Conservation (phyloP, 2,113 vertebrate species). For the Lepisosteus oculatus region DNA sequence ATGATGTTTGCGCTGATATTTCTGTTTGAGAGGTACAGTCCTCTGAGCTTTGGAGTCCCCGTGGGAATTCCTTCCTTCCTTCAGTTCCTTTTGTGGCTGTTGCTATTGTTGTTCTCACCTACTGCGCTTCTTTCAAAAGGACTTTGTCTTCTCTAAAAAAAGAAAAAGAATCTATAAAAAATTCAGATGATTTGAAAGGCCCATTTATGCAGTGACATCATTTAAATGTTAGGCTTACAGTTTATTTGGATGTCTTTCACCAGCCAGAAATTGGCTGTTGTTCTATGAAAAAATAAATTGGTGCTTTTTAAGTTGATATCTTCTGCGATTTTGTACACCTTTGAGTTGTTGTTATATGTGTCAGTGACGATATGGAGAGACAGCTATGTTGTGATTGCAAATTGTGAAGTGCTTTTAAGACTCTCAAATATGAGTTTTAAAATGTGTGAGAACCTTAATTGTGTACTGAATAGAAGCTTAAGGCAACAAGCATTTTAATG, state of each 20-base stretch:
- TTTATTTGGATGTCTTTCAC: too few relatives aligned
- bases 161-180: too few relatives aligned
- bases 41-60: not conserved
- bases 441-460: not conserved
- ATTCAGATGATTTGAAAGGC: too few relatives aligned
- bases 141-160: too few relatives aligned
- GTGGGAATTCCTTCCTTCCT: not conserved
- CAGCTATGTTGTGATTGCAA: not conserved
- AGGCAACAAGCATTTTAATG: not conserved
- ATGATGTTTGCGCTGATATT: not conserved
- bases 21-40: not conserved
- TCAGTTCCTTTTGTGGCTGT: conserved; percentile 2
- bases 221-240: too few relatives aligned
- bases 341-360: not conserved
- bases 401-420: not conserved
- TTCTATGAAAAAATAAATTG: too few relatives aligned
- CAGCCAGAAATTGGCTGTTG: too few relatives aligned
- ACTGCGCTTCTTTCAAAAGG: too few relatives aligned
- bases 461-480: not conserved
- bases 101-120: not conserved
- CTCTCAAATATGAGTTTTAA: not conserved
- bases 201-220: too few relatives aligned
- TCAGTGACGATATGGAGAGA: not conserved
- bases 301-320: too few relatives aligned
- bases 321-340: not conserved